Conservation (phyloP, 1,140 invertebrate genomes). For the Drosophila leontia region DNA sequence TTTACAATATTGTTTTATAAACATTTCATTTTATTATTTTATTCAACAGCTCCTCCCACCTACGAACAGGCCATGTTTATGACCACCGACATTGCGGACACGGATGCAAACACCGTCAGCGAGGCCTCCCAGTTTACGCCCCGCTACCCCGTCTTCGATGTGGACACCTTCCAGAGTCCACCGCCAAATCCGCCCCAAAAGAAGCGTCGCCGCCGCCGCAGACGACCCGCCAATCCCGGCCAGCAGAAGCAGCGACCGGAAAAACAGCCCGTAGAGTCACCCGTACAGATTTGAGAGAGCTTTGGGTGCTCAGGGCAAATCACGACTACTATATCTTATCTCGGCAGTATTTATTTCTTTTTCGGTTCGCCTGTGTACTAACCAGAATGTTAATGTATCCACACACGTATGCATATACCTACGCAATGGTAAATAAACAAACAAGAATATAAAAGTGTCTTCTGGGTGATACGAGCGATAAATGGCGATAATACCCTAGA, state of each 20-base stretch:
- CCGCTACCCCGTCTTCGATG: slow-evolving; percentile 80
- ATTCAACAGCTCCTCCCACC: slow-evolving; percentile 68
- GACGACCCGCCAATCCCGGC: slow-evolving; percentile 41
- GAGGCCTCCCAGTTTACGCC: slow-evolving; percentile 71
- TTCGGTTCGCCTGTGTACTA: slow-evolving; percentile 33
- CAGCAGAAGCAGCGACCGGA: slow-evolving; percentile 33
- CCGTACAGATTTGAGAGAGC: slow-evolving; percentile 64
- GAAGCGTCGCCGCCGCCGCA: slow-evolving; percentile 58
- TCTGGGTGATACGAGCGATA: slow-evolving; percentile 28
- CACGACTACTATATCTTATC: slow-evolving; percentile 63
- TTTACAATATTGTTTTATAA: not conserved
- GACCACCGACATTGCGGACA: slow-evolving; percentile 78
- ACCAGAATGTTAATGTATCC: slow-evolving; percentile 28
- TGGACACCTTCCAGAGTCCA: slow-evolving; percentile 69
- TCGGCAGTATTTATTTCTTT: slow-evolving; percentile 57
- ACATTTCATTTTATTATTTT: not conserved
- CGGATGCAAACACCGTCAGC: slow-evolving; percentile 74
- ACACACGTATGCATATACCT: slow-evolving; percentile 7
- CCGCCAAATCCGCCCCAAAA: slow-evolving; percentile 74
- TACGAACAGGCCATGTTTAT: slow-evolving; percentile 83
- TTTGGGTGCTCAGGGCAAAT: slow-evolving; percentile 10
- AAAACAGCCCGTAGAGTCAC: slow-evolving; percentile 67
- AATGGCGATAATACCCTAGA: slow-evolving; percentile 12
- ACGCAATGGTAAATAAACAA: slow-evolving; percentile 48
- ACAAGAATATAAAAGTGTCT: slow-evolving; percentile 44